Evolutionary conservation across 23 tunicate species (phyloP).

Genomic region (Oikopleura vanhoeffeni): DNA sequence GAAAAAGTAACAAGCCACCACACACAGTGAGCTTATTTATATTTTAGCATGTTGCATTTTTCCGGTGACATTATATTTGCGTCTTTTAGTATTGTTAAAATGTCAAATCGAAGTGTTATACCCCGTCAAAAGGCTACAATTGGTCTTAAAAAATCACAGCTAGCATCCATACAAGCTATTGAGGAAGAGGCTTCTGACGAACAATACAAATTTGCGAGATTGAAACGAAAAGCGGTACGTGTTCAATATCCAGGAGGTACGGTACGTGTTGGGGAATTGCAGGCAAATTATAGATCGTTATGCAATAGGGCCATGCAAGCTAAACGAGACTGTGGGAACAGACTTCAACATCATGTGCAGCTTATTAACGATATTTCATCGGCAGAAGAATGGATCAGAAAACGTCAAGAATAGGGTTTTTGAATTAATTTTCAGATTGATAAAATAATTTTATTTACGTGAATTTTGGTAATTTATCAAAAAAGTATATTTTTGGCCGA

Average conservation of each 20-base stretch:
- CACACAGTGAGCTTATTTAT: too few relatives aligned
- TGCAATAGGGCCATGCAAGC: background rate
- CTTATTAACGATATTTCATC: background rate
- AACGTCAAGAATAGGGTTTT: background rate
- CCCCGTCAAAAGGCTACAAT: constrained; percentile 62
- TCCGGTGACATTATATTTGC: too few relatives aligned
- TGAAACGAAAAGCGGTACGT: constrained; percentile 72
- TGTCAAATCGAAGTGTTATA: too few relatives aligned
- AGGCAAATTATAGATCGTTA: constrained; percentile 24
- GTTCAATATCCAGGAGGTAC: constrained; percentile 34
- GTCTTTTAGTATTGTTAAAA: too few relatives aligned
- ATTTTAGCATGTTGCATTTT: too few relatives aligned
- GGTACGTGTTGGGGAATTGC: constrained; percentile 30
- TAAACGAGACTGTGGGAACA: background rate
- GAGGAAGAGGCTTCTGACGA: constrained; percentile 61
- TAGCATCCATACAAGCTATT: constrained; percentile 34
- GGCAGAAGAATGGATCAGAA: background rate
- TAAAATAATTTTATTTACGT: too few relatives aligned
- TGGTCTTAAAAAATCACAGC: constrained; percentile 53
- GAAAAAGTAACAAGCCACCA: too few relatives aligned
- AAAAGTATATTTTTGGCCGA: too few relatives aligned
- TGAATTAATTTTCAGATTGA: background rate
- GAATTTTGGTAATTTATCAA: too few relatives aligned
- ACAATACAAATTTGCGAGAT: constrained; percentile 54
- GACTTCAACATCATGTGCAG: background rate